A percentile compares a stretch with the other conserved stretches of the same genome.
Conservation (phyloP, 2,797 vertebrate species). For the Kryptopterus vitreolus region DNA sequence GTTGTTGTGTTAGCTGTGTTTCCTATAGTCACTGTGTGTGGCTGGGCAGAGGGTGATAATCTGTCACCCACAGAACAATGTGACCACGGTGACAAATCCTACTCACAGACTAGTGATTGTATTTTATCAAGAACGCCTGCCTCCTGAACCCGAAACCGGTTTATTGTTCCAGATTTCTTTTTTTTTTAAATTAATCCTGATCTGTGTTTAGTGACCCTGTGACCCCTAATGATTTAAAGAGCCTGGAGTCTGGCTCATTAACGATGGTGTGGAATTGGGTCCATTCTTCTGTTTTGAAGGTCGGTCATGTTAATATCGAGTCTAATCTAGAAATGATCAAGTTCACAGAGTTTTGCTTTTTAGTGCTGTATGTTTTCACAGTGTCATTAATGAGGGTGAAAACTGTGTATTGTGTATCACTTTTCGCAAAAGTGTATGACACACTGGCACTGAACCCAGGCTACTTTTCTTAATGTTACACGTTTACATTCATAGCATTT, state of each 20-base stretch:
- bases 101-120: neutral
- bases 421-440: no score
- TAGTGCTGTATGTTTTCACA: neutral
- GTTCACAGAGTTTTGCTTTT: neutral
- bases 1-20: constrained; percentile 22
- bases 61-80: neutral
- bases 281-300: constrained; percentile 9
- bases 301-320: neutral
- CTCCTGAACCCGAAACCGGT: neutral
- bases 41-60: constrained; percentile 7
- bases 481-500: no score
- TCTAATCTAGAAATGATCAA: neutral
- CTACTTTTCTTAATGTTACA: neutral
- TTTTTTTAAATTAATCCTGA: constrained; percentile 39
- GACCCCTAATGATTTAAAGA: constrained; percentile 34
- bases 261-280: constrained; percentile 13
- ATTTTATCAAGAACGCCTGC: constrained; percentile 22
- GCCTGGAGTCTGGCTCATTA: constrained; percentile 10
- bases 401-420: no score
- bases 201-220: constrained; percentile 29
- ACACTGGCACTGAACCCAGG: no score
- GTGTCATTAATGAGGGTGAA: neutral
- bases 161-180: constrained; percentile 2
- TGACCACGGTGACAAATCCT: neutral
- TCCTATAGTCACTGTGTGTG: constrained; percentile 9